Evolutionary conservation across 2,888 invertebrate species (phyloP), one percentile per base, ranked within the genome.

Genomic region (Invenusta paracnida): DNA sequence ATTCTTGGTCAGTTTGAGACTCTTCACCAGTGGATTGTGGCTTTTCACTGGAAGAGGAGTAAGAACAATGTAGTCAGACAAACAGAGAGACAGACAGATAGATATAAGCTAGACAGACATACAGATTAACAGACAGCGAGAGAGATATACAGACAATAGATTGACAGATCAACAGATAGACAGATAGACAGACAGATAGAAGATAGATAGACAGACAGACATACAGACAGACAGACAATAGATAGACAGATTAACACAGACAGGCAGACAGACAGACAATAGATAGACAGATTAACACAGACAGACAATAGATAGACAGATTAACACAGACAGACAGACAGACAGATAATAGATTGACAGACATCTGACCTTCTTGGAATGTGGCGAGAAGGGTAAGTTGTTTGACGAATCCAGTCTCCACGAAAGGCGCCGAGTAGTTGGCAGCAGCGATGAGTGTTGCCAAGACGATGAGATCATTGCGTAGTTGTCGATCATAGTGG

Each of bases 351-450:
- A n/a, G n/a, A n/a, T n/a, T n/a, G n/a, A 13, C 30, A n/a, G 83
- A 84, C 83, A 29, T 28, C 86, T 25, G 87, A 91, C 91, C 91
- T 90, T 92, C 91, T 88, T 91, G 91, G 86, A 91, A 91, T 25
- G 91, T 91, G 30, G 90, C 90, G 88, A 91, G 90, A 23, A 91
- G 87, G 27, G 89, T 88, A n/a, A 91, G 89, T 85, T 91, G 90
- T 88, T 90, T 91, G 30, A 89, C 90, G 87, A 91, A 90, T 30
- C 91, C 91, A 2, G 90, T 90, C 87, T 91, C 91, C 0, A 91
- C 89, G 88, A 91, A 91, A n/a, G 91, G 91, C 5, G 91, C 89
- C 23, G 90, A 87, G 0, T 89, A 88, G 84, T 89, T 89, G 66
- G 88, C 87, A 1, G 89, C 84, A 0, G 90, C 90, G 17, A 92